Percentiles rank a stretch among this genome's conserved stretches.
Conservation (phyloP, 35 echinoderm and acorn worm species). For the Acanthaster planci region DNA sequence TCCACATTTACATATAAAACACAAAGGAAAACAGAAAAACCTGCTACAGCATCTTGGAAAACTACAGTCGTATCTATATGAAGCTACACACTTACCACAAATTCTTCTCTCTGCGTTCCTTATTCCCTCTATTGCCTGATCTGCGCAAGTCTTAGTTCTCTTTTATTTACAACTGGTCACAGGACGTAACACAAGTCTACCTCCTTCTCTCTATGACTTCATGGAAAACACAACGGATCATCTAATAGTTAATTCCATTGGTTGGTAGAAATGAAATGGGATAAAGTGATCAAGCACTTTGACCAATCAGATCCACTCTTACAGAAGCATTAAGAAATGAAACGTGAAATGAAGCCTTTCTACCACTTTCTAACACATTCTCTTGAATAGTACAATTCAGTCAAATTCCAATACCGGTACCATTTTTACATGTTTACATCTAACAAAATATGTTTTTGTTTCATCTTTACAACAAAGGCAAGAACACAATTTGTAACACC, state of each 20-base stretch:
- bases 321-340: not conserved
- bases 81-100: constrained; percentile 26
- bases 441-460: constrained; percentile 16
- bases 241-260: not conserved
- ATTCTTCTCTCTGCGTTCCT: constrained; percentile 1
- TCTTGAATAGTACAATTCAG: not conserved
- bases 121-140: not conserved
- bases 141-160: not conserved
- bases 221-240: not conserved
- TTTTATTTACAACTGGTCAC: constrained; percentile 21
- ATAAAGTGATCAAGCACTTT: not conserved
- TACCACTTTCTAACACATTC: not conserved
- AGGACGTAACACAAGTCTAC: not conserved
- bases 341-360: not conserved
- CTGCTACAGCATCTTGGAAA: not conserved
- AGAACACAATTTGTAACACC: constrained; percentile 25
- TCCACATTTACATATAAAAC: constrained; percentile 29
- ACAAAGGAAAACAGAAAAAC: not conserved
- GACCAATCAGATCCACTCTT: not conserved
- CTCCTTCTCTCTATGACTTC: not conserved
- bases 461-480: constrained; percentile 27
- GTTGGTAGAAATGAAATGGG: not conserved
- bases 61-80: constrained; percentile 1
- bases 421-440: constrained; percentile 31
- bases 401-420: not conserved